A percentile compares a stretch with the other conserved stretches of the same genome.
Conservation (phyloP, 1,140 invertebrate species). For the Euura lappo region DNA sequence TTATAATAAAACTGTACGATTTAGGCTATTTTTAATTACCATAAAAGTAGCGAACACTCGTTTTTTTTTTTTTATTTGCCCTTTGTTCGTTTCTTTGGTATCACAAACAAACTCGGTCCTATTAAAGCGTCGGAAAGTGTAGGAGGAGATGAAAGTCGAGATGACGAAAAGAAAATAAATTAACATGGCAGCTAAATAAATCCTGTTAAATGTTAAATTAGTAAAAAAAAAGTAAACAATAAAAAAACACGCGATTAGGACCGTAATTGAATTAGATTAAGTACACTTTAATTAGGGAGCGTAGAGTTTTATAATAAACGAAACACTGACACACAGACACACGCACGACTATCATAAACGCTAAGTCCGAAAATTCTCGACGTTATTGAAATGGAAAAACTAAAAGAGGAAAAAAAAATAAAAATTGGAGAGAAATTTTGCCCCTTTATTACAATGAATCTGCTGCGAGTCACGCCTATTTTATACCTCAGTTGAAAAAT, state of each 20-base stretch:
- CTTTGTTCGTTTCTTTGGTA: neutral
- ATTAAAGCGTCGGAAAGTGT: neutral
- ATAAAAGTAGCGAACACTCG: neutral
- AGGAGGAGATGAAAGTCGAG: neutral
- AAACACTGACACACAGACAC: neutral
- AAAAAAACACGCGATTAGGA: constrained; percentile 2
- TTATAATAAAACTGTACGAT: constrained; percentile 18
- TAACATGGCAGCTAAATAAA: constrained; percentile 9
- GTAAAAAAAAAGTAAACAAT: neutral
- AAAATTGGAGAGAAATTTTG: constrained; percentile 32
- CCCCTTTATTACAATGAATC: constrained; percentile 15
- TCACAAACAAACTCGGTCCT: neutral
- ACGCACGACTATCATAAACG: no score
- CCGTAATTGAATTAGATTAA: constrained; percentile 1
- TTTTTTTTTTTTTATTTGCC: neutral
- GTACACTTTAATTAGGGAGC: constrained; percentile 10
- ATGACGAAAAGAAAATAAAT: neutral
- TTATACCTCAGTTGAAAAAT: neutral
- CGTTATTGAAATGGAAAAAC: no score
- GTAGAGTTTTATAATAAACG: constrained; percentile 30
- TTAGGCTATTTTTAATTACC: neutral
- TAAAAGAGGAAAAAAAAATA: neutral
- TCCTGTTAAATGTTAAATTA: neutral
- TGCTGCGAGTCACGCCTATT: neutral
- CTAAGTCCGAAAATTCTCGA: no score